Conservation (phyloP, 2,113 vertebrate species). For the Psittacara wagleri region DNA sequence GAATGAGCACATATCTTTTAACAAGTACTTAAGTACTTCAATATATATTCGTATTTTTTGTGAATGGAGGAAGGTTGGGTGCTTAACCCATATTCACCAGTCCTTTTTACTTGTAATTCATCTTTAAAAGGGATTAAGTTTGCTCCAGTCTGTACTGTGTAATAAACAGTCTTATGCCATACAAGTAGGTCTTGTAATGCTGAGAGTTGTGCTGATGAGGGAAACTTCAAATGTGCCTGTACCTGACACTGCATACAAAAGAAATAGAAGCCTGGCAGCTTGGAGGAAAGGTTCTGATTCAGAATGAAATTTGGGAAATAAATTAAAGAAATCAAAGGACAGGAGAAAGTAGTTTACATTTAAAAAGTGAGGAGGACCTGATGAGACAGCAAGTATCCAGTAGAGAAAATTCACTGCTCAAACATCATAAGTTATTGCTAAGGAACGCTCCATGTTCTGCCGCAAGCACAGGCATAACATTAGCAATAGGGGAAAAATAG, state of each 20-base stretch:
- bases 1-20: neutral
- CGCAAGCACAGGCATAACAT: neutral
- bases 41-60: neutral
- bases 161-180: neutral
- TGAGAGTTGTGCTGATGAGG: neutral
- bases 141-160: neutral
- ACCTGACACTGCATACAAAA: conserved; percentile 5
- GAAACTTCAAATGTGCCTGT: neutral
- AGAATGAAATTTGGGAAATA: conserved; percentile 27
- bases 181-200: neutral
- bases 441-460: neutral
- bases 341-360: conserved; percentile 9
- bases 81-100: neutral
- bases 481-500: neutral
- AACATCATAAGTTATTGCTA: neutral
- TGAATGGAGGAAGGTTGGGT: neutral
- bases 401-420: neutral
- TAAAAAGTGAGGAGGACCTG: conserved; percentile 9
- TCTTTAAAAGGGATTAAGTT: conserved; percentile 16
- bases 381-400: conserved; percentile 45
- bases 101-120: neutral
- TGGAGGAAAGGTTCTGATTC: neutral
- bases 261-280: neutral
- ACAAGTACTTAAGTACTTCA: neutral
- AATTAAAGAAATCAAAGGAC: conserved; percentile 31